These are phyloP conservation scores for Cettia cetti DNA, from an alignment of 2,113 vertebrate genomes.

Conservation along the genomic window DNA sequence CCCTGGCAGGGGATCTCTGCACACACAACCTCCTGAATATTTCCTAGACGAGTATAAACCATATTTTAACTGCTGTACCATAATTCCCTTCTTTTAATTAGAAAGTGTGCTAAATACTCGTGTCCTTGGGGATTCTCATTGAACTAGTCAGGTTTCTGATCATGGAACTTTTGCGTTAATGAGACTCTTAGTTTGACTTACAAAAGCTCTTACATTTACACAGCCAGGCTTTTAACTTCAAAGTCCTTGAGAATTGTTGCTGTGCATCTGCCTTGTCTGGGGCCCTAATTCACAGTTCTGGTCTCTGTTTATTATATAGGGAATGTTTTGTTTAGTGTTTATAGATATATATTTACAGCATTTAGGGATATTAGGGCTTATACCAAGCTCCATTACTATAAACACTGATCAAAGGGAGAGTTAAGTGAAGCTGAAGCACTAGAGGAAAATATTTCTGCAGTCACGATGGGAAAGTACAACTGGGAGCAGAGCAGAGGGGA, in stretches of 20 bases:
- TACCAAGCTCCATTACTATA: constrained; percentile 25
- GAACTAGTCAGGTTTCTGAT: constrained; percentile 65
- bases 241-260: constrained; percentile 61
- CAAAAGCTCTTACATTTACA: constrained; percentile 57
- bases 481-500: background rate
- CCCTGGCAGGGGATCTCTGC: background rate
- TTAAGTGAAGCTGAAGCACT: constrained; percentile 12
- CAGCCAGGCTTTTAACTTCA: constrained; percentile 65
- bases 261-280: constrained; percentile 52
- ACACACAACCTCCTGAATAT: background rate
- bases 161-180: constrained; percentile 40
- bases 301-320: constrained; percentile 16
- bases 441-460: background rate
- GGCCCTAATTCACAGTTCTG: background rate
- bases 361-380: constrained; percentile 46
- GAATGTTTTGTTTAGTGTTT: constrained; percentile 53
- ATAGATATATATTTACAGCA: constrained; percentile 39
- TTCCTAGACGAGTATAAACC: background rate
- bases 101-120: constrained; percentile 36
- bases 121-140: constrained; percentile 43
- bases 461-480: background rate
- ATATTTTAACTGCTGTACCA: constrained; percentile 10
- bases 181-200: constrained; percentile 68
- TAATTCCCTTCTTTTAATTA: constrained; percentile 57
- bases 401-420: constrained; percentile 48